phyloP scores from a whole-genome alignment of 2,113 vertebrate genomes.

The Camelus dromedarius region DNA sequence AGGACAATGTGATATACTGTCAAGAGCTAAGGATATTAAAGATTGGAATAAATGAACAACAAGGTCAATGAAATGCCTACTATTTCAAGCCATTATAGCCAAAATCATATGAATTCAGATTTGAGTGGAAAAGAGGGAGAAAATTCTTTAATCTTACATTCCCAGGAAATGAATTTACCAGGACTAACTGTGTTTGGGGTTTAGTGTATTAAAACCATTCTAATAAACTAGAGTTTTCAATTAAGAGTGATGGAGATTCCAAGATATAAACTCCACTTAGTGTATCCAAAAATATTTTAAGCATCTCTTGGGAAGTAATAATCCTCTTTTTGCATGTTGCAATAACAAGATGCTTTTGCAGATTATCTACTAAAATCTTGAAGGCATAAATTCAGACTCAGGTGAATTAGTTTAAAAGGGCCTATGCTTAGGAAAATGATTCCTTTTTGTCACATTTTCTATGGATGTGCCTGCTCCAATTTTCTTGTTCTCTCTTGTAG shows the following conservation, averaged over 20 bases:
- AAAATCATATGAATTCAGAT: slow-evolving; percentile 40
- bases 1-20: neutral
- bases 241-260: slow-evolving; percentile 36
- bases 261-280: slow-evolving; percentile 63
- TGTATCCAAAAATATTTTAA: slow-evolving; percentile 47
- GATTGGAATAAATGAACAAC: slow-evolving; percentile 3
- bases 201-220: slow-evolving; percentile 63
- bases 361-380: slow-evolving; percentile 72
- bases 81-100: slow-evolving; percentile 1
- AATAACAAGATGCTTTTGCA: slow-evolving; percentile 68
- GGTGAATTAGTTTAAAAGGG: slow-evolving; percentile 40
- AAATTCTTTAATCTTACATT: slow-evolving; percentile 26
- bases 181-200: neutral
- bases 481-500: neutral
- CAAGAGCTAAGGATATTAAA: neutral
- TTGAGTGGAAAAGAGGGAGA: slow-evolving; percentile 28
- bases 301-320: slow-evolving; percentile 59
- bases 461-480: neutral
- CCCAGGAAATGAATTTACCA: slow-evolving; percentile 59
- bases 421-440: slow-evolving; percentile 58
- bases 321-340: slow-evolving; percentile 33
- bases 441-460: slow-evolving; percentile 25
- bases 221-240: slow-evolving; percentile 72
- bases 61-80: neutral
- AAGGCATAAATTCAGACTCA: slow-evolving; percentile 26